Evolutionary conservation across 1,140 invertebrate species (phyloP).

Genomic region (Andricus grossulariae): DNA sequence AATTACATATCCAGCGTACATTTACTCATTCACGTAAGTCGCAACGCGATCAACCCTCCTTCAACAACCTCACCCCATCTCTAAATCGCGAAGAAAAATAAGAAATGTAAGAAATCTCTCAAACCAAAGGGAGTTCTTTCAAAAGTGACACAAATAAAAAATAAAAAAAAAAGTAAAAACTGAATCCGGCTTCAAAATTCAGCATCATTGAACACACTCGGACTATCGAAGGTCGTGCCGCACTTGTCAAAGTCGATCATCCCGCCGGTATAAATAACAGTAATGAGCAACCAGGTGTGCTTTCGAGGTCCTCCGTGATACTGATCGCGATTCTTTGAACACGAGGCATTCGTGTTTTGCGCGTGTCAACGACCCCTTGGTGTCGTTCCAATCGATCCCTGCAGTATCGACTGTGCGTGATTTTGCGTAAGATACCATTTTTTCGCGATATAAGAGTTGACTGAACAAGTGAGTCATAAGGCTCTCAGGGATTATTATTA

Average conservation of each 20-base stretch:
- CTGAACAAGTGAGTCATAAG: background rate
- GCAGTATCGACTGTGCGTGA: conserved; percentile 17
- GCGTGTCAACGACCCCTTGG: conserved; percentile 11
- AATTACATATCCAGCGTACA: background rate
- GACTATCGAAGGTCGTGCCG: background rate
- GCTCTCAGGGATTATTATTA: background rate
- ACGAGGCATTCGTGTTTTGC: conserved; percentile 18
- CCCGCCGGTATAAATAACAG: conserved; percentile 18
- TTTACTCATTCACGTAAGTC: no score
- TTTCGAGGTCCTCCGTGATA: conserved; percentile 8
- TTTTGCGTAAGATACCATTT: background rate
- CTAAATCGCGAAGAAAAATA: no score
- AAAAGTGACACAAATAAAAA: background rate
- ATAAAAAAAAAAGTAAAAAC: background rate
- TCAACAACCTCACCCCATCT: no score
- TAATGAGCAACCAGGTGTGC: conserved; percentile 5
- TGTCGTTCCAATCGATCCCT: conserved; percentile 18
- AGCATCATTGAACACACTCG: background rate
- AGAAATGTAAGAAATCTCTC: no score
- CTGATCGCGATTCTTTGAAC: conserved; percentile 9
- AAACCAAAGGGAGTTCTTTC: no score
- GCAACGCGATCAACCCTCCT: no score
- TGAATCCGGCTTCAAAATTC: background rate
- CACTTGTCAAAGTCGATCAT: conserved; percentile 16
- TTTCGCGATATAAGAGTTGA: background rate